These are phyloP conservation scores for Morelia viridis DNA, from an alignment of 2,797 vertebrate species.

Conservation along the genomic window DNA sequence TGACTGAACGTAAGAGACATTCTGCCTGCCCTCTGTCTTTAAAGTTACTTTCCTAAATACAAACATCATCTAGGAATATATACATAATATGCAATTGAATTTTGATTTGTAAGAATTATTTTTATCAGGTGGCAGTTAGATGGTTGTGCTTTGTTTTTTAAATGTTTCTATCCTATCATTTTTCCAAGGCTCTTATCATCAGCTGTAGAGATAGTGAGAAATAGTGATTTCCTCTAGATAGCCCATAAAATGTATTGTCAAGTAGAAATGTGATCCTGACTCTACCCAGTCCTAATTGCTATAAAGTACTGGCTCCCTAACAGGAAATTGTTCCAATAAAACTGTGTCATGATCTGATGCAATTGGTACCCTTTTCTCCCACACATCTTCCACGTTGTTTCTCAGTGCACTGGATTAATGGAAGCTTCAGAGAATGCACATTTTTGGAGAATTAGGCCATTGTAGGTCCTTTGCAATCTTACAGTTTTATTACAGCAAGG, in stretches of 20 bases:
- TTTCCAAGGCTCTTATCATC: not conserved
- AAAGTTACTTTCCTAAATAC: not conserved
- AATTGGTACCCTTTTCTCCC: constrained; percentile 23
- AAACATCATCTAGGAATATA: not conserved
- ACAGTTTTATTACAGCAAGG: constrained; percentile 71
- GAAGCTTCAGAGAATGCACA: constrained; percentile 67
- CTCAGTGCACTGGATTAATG: constrained; percentile 51
- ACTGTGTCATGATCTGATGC: not conserved
- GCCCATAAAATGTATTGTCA: not conserved
- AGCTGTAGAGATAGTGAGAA: not conserved
- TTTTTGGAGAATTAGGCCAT: constrained; percentile 69
- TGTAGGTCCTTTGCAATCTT: constrained; percentile 68
- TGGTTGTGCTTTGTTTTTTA: not conserved
- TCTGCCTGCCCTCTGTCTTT: not conserved
- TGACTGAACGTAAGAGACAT: not conserved
- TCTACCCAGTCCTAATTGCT: not conserved
- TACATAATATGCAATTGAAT: not conserved
- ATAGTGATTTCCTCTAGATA: not conserved
- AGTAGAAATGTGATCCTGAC: not conserved
- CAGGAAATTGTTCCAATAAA: not conserved
- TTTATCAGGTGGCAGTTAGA: not conserved
- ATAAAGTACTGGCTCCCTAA: not conserved
- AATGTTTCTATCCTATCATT: not conserved
- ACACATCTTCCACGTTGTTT: not conserved
- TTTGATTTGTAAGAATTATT: not conserved